Base-by-base conservation (phyloP, 1,140 invertebrate genomes). In the Drosophila hydei region DNA sequence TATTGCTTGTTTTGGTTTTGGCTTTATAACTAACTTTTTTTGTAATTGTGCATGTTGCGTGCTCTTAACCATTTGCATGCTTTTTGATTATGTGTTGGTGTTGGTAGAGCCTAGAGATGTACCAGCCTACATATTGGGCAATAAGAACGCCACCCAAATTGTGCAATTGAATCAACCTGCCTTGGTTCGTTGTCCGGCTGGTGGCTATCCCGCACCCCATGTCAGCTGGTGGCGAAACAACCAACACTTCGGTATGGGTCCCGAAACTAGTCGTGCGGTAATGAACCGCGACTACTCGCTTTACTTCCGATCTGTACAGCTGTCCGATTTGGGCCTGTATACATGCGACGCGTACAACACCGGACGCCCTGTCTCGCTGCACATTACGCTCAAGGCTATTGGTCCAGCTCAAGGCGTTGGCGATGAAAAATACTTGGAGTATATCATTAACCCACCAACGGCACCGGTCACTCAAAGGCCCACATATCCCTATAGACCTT, bases 151-250 rank as follows among this genome's bases (percentile, higher is more conserved):
- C 27, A 91, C 93, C 21, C 92, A 96, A 25, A 93, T 95, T 16
- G 96, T 96, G 4, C 93, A 94, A 30, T 91, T 98, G 48, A 95
- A 95, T 52, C 92, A 93, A 3, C 95, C 95, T 9, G 93, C 96
- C 4, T 90, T 93, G 18, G 92, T 98, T 2, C 94, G 95, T 63
- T 98, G 97, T 92, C 95, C 95, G 72, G 96, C 96, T 12, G 94
- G 96, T 79, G 97, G 97, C 25, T 95, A 94, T 93, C 97, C 97
- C 0, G 91, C 93, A 40, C 97, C 97, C 0, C 92, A 93, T 16
- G 95, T 98, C 12, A 96, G 95, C 12, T 98, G 97, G 97, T 97
- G 96, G 96, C 94, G 95, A 43, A 95, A 96, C n/a, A 93, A 94
- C 9, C 92, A 91, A 6, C 93, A 95, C 85, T 93, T 97, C 79